Evolutionary conservation across 2,888 invertebrate genomes (phyloP).

Genomic region (Entomobrya multifasciata): DNA sequence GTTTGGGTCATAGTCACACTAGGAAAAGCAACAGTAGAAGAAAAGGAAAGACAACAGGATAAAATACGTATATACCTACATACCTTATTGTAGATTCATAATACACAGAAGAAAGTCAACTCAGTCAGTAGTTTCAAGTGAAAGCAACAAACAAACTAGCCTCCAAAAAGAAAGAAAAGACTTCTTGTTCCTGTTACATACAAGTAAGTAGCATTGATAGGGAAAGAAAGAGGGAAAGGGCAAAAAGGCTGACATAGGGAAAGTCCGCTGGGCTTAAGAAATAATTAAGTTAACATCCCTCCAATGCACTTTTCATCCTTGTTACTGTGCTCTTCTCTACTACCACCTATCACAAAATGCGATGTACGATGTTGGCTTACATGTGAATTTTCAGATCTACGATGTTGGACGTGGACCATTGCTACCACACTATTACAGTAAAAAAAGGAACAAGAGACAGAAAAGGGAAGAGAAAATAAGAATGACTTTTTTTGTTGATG

Average conservation of each 20-base stretch:
- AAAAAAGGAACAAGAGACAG: not conserved
- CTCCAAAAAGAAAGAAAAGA: not conserved
- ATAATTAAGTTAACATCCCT: slow-evolving; percentile 73
- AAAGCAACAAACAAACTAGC: slow-evolving; percentile 36
- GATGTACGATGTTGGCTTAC: too few species aligned
- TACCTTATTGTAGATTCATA: too few species aligned
- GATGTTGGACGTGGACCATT: too few species aligned
- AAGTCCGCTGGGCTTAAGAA: slow-evolving; percentile 73
- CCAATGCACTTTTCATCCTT: slow-evolving; percentile 72
- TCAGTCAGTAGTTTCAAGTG: slow-evolving; percentile 3
- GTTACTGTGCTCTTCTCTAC: slow-evolving; percentile 59
- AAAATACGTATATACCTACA: not conserved
- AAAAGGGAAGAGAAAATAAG: not conserved
- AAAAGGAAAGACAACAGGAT: not conserved
- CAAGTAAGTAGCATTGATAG: not conserved
- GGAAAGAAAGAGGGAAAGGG: slow-evolving; percentile 49
- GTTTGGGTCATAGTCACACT: not conserved
- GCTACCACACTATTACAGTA: too few species aligned
- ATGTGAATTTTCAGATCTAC: too few species aligned
- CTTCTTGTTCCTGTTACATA: too few species aligned
- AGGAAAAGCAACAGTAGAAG: slow-evolving; percentile 1
- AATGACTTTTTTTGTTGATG: slow-evolving; percentile 19
- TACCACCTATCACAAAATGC: too few species aligned
- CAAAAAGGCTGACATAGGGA: slow-evolving; percentile 67
- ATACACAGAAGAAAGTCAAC: too few species aligned